Conservation (phyloP, 2,113 vertebrate genomes). For the Paramisgurnus dabryanus region DNA sequence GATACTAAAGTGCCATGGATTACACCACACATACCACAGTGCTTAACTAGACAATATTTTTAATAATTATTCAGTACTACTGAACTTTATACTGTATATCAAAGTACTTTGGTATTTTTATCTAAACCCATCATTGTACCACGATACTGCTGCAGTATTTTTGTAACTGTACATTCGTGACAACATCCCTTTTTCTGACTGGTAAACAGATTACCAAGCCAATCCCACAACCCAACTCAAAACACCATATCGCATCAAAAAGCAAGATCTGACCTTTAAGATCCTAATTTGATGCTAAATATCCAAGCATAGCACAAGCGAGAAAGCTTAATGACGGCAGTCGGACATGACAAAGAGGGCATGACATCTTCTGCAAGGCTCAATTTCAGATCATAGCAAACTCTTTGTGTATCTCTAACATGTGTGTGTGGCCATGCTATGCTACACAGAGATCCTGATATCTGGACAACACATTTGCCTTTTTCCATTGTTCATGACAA, state of each 20-base stretch:
- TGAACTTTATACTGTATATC: too few relatives aligned
- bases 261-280: background rate
- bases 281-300: background rate
- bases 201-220: background rate
- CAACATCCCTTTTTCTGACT: background rate
- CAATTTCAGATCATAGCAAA: conserved; percentile 14
- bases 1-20: too few relatives aligned
- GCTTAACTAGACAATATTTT: too few relatives aligned
- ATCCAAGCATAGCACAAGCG: background rate
- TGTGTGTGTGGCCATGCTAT: conserved; percentile 21
- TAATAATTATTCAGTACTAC: too few relatives aligned
- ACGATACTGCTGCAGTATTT: background rate
- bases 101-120: too few relatives aligned
- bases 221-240: background rate
- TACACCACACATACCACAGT: too few relatives aligned
- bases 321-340: background rate
- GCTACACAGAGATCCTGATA: background rate
- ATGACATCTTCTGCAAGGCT: background rate
- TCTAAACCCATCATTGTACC: background rate
- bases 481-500: conserved; percentile 25
- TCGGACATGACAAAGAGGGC: background rate
- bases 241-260: background rate
- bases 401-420: background rate
- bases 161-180: too few relatives aligned
- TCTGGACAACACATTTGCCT: conserved; percentile 4